Percentiles rank a stretch among this genome's conserved stretches.
Conservation (phyloP, 2,113 vertebrate genomes). For the Crypturellus undulatus region DNA sequence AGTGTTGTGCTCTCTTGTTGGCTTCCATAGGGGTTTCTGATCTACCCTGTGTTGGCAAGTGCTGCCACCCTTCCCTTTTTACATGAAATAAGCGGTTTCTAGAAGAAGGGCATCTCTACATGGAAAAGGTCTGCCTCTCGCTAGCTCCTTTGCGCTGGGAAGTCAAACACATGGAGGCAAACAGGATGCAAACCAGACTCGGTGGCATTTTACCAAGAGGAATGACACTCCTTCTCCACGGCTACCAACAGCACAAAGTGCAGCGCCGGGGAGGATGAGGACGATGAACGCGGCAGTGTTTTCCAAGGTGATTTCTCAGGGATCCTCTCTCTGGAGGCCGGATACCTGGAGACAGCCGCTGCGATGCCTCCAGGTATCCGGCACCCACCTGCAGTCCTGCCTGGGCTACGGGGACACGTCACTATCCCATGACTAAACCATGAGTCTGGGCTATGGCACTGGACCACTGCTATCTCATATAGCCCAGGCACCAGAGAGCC, state of each 20-base stretch:
- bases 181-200: neutral
- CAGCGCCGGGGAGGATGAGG: neutral
- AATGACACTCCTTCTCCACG: neutral
- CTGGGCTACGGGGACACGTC: fast-evolving
- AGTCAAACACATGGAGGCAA: neutral
- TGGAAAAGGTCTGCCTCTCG: neutral
- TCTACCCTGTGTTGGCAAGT: neutral
- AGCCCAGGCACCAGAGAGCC: neutral
- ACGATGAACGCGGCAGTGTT: fast-evolving
- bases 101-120: neutral
- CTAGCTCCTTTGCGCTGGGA: neutral
- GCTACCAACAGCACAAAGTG: neutral
- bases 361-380: neutral
- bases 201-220: neutral
- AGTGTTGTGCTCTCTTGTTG: neutral
- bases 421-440: no score
- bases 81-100: fast-evolving
- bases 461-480: neutral
- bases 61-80: neutral
- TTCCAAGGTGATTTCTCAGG: neutral
- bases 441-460: fast-evolving
- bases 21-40: fast-evolving
- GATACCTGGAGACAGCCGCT: neutral
- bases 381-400: neutral
- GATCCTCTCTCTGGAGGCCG: neutral